Base-by-base conservation (phyloP, 2,113 vertebrate species). In the Brachirus orientalis region DNA sequence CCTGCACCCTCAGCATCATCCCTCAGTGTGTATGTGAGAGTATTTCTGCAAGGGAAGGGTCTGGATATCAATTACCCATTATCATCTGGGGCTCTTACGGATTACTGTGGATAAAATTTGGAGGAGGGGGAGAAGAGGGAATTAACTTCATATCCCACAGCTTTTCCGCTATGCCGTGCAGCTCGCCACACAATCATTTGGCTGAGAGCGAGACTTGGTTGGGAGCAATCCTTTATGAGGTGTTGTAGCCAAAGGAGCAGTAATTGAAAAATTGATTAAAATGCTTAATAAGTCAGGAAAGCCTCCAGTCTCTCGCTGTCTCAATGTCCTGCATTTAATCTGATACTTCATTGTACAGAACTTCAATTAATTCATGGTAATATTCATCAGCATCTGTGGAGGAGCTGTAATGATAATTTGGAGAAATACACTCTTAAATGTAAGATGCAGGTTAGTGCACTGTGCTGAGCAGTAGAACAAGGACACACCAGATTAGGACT, bases 41-140 rank as follows among this genome's bases (percentile, higher is more conserved):
- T 16, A 47, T 44, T 53, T 67, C 41, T 38, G 43, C 35, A 36
- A 60, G 58, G 54, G 69, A 5, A 51, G 7, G 48, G 20, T 36
- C n/a, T 18, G 53, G 33, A 14, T 53, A 86, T 90, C 80, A 78
- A 85, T 88, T 88, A 82, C 78, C 69, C 80, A 84, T 85, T 79
- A 87, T 86, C 80, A 85, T 70, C 64, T 22, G 1, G 35, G 68
- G 70, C 77, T 74, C 70, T 59, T 8, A 67, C 66, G 84, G 84
- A 86, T 86, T 88, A 83, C 66, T 75, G 77, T 75, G 77, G 79
- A 81, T 81, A 60, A 79, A 82, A 28, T 28, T 28, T 58, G 50
- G 72, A 61, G 10, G 72, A 71, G 63, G 58, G 65, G 72, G 72
- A 85, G 70, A 76, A 80, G 52, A 48, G 41, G 44, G 84, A 76